phyloP scores from a whole-genome alignment of 2,113 vertebrate genomes.

The Ctenodactylus gundi region DNA sequence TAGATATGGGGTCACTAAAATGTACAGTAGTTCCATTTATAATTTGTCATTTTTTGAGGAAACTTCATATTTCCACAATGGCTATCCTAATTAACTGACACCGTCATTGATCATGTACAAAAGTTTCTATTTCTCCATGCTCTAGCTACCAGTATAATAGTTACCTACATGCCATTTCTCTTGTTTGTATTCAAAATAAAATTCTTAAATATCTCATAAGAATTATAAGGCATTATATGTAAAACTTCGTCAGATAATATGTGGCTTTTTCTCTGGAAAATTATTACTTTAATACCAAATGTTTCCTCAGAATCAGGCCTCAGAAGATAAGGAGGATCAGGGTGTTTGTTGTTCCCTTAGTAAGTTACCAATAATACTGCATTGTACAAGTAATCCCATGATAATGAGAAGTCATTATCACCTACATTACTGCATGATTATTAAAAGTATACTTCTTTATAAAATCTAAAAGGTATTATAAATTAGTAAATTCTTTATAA shows the following conservation, averaged over 20 bases:
- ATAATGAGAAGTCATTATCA: slow-evolving; percentile 14
- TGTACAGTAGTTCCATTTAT: background rate
- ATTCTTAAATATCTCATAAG: background rate
- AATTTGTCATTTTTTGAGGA: background rate
- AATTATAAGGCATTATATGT: background rate
- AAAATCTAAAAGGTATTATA: background rate
- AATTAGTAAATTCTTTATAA: background rate
- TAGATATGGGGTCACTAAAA: background rate
- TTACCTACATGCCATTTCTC: background rate
- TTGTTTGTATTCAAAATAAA: background rate
- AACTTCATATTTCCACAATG: background rate
- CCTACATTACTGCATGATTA: background rate
- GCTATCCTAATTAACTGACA: background rate
- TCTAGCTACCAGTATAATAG: background rate
- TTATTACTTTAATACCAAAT: slow-evolving; percentile 28
- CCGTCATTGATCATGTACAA: background rate
- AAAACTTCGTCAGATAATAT: background rate
- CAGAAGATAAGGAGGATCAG: background rate
- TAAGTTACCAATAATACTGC: slow-evolving; percentile 31
- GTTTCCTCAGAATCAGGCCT: slow-evolving; percentile 34
- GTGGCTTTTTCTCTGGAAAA: slow-evolving; percentile 28
- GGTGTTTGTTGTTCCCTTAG: background rate
- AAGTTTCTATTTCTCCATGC: no score
- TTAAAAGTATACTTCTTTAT: background rate
- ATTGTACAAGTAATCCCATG: background rate